A percentile compares a stretch with the other conserved stretches of the same genome.
Conservation (phyloP, 2,797 vertebrate genomes). For the Siniperca scherzeri region DNA sequence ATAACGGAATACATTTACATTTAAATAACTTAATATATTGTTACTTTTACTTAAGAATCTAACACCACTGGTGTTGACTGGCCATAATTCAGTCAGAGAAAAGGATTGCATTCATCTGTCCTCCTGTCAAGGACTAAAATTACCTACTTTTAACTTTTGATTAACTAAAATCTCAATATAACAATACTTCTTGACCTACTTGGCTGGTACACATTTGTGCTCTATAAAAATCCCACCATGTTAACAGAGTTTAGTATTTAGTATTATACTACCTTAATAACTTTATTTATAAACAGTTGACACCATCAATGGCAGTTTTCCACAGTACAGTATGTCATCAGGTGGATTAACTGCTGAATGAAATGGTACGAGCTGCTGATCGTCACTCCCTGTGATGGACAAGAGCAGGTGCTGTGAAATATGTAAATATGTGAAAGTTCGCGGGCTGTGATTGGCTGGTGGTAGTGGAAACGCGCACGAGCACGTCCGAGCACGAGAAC, state of each 20-base stretch:
- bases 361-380: background rate
- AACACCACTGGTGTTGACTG: background rate
- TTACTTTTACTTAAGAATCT: background rate
- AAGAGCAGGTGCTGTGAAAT: slow-evolving; percentile 18
- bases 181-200: background rate
- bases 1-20: background rate
- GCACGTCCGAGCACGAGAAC: no score
- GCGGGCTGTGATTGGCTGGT: slow-evolving; percentile 51
- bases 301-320: slow-evolving; percentile 60
- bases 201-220: background rate
- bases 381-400: background rate
- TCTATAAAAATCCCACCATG: background rate
- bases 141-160: background rate
- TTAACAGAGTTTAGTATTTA: background rate
- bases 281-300: background rate
- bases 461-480: no score
- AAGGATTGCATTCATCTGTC: background rate
- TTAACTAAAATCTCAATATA: background rate
- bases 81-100: background rate
- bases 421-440: slow-evolving; percentile 40
- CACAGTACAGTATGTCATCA: slow-evolving; percentile 10
- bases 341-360: slow-evolving; percentile 7
- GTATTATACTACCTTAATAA: background rate
- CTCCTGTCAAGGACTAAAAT: background rate
- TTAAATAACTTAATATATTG: background rate